Evolutionary conservation across 2,888 invertebrate genomes (phyloP).

Genomic region (Geophilus truncorum): DNA sequence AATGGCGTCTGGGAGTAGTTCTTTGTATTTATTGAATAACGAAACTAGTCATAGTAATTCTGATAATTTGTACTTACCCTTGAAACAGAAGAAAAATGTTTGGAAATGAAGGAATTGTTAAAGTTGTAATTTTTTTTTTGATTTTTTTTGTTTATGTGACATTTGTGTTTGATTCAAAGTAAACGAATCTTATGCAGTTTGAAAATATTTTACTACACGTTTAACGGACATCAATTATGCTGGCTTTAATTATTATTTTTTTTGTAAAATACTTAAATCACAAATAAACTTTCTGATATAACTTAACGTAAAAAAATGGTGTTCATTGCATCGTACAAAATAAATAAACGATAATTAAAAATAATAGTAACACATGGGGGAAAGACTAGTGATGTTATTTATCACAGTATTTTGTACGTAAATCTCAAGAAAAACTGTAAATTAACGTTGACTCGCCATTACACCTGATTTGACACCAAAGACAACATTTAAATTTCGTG

Average conservation of each 20-base stretch:
- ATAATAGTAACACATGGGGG: neutral
- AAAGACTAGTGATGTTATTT: neutral
- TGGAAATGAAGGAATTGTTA: neutral
- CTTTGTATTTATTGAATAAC: slow-evolving; percentile 29
- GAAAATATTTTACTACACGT: neutral
- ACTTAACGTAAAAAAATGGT: neutral
- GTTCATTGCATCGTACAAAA: neutral
- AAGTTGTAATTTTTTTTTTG: neutral
- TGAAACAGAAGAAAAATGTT: slow-evolving; percentile 10
- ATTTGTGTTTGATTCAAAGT: neutral
- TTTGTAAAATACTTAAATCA: neutral
- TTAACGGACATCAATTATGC: neutral
- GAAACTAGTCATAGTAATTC: neutral
- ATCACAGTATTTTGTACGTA: neutral
- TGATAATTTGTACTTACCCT: slow-evolving; percentile 2
- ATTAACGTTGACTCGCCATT: neutral
- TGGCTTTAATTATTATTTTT: neutral
- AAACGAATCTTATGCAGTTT: neutral
- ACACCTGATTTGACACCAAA: neutral
- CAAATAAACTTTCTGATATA: neutral
- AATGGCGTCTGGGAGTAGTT: slow-evolving; percentile 28
- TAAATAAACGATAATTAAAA: neutral
- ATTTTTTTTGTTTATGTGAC: neutral
- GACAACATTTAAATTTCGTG: neutral
- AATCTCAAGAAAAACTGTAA: neutral